phyloP scores from a whole-genome alignment of 2,888 invertebrate genomes.

The Chesias legatella region DNA sequence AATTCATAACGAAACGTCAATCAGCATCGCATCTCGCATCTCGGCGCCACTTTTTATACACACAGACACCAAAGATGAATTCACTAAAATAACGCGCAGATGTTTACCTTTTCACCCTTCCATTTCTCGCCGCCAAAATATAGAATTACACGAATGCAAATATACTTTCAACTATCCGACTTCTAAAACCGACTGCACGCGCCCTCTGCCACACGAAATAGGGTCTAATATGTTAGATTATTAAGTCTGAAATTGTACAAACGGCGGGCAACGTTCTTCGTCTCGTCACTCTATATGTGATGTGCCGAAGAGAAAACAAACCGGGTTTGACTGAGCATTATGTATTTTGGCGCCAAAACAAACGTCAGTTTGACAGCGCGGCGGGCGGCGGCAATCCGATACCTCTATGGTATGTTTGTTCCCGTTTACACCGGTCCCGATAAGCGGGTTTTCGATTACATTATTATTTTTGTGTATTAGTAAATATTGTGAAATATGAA shows the following conservation, averaged over 20 bases:
- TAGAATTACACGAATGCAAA: slow-evolving; percentile 71
- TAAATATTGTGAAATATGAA: slow-evolving; percentile 21
- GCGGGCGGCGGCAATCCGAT: slow-evolving; percentile 77
- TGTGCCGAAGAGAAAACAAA: slow-evolving; percentile 78
- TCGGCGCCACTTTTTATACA: slow-evolving; percentile 74
- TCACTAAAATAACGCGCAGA: slow-evolving; percentile 72
- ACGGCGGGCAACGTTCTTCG: slow-evolving; percentile 37
- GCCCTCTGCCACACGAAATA: slow-evolving; percentile 30
- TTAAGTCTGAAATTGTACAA: slow-evolving; percentile 16
- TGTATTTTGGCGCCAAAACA: slow-evolving; percentile 80
- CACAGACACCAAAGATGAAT: slow-evolving; percentile 67
- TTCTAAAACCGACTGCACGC: slow-evolving; percentile 13
- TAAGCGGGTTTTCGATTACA: slow-evolving; percentile 73
- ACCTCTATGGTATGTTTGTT: slow-evolving; percentile 70
- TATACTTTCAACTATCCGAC: slow-evolving; percentile 26
- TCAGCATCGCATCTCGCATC: slow-evolving; percentile 45
- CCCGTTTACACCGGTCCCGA: slow-evolving; percentile 69
- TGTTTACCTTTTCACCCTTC: slow-evolving; percentile 79
- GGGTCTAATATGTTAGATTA: slow-evolving; percentile 38
- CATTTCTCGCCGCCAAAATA: slow-evolving; percentile 73
- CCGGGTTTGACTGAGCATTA: slow-evolving; percentile 73
- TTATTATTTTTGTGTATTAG: slow-evolving; percentile 40
- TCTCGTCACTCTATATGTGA: slow-evolving; percentile 57
- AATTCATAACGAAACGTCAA: slow-evolving; percentile 64
- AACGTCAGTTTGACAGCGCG: slow-evolving; percentile 78